A percentile compares a stretch with the other conserved stretches of the same genome.
These are phyloP conservation scores for Geococcyx californianus DNA, from an alignment of 2,113 vertebrate species.

Conservation along the genomic window DNA sequence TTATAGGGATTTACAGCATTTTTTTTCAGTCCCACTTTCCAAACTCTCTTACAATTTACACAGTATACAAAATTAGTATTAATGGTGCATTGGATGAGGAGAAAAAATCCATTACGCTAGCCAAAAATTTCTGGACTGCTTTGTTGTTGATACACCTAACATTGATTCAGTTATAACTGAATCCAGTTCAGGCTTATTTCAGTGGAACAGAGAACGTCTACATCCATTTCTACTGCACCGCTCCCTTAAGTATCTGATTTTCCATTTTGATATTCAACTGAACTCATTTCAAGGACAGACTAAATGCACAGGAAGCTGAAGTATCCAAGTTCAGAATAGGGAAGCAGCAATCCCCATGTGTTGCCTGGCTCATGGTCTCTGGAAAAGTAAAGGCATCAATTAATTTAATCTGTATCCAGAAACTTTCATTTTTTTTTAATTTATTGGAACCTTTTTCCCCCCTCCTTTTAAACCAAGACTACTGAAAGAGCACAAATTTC, in stretches of 20 bases:
- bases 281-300: neutral
- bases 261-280: neutral
- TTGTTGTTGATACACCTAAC: neutral
- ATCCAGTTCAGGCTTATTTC: neutral
- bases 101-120: neutral
- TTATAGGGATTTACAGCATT: neutral
- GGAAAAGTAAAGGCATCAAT: neutral
- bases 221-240: neutral
- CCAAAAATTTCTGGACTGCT: neutral
- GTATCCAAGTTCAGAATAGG: neutral
- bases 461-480: neutral
- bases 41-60: neutral
- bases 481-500: neutral
- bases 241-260: neutral
- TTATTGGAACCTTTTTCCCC: accelerated
- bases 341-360: neutral
- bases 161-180: neutral
- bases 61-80: neutral
- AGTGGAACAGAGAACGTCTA: neutral
- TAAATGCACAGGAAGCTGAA: neutral
- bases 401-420: neutral
- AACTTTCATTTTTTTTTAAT: neutral
- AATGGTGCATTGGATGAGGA: neutral
- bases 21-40: neutral
- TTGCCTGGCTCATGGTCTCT: neutral